Percentiles rank a stretch among this genome's conserved stretches.
phyloP scores from a whole-genome alignment of 2,113 vertebrate genomes.

The Melospiza melodia region DNA sequence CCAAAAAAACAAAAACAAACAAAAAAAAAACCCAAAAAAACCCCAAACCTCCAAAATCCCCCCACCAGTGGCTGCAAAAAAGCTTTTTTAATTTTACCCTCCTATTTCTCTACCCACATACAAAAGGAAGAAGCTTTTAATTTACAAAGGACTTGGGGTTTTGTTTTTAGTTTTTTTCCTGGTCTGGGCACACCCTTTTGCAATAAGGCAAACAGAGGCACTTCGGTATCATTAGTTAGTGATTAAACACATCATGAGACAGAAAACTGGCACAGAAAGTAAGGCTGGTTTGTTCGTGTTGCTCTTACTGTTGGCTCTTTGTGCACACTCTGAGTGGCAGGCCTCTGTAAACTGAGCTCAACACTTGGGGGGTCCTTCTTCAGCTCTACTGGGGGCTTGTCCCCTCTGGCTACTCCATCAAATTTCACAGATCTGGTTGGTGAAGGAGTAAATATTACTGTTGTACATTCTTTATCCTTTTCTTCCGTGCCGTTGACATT shows the following conservation, averaged over 20 bases:
- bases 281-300: conserved; percentile 24
- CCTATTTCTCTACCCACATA: neutral
- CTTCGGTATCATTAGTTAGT: conserved; percentile 23
- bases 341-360: conserved; percentile 75
- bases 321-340: conserved; percentile 60
- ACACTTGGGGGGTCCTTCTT: conserved; percentile 64
- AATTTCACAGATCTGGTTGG: conserved; percentile 72
- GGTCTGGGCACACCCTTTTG: neutral
- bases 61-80: neutral
- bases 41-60: neutral
- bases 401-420: conserved; percentile 70
- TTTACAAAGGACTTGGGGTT: neutral
- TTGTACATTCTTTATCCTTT: conserved; percentile 65
- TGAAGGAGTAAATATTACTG: conserved; percentile 24
- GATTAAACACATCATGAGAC: neutral
- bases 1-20: too few relatives aligned
- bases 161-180: neutral
- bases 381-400: conserved; percentile 23
- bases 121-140: conserved; percentile 37
- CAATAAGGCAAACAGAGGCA: conserved; percentile 39
- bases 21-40: too few relatives aligned
- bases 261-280: conserved; percentile 28
- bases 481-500: conserved; percentile 54
- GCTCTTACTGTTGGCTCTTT: conserved; percentile 74
- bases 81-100: neutral